These are phyloP conservation scores for Aphelinus atriplicis DNA, from an alignment of 1,140 invertebrate genomes.

Conservation along the genomic window DNA sequence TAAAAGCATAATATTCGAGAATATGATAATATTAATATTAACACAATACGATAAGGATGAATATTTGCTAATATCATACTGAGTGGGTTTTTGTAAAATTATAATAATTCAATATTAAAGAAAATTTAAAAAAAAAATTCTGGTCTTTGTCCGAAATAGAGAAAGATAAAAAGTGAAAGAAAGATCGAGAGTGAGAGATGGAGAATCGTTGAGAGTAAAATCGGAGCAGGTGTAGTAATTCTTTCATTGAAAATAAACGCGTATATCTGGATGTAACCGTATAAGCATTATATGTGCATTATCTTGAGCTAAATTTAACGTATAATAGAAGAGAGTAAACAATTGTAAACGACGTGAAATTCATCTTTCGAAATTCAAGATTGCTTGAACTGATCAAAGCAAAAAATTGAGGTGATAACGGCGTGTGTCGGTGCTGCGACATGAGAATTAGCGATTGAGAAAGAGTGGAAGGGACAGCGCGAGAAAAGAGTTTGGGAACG, in stretches of 20 bases:
- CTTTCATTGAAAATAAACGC: conserved; percentile 31
- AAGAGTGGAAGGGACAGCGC: conserved; percentile 41
- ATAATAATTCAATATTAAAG: conserved; percentile 63
- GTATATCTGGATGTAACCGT: conserved; percentile 35
- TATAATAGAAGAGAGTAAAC: conserved; percentile 9
- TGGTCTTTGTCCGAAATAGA: conserved; percentile 55
- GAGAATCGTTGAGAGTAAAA: conserved; percentile 17
- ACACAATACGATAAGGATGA: conserved; percentile 66
- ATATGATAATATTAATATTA: conserved; percentile 68
- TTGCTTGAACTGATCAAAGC: conserved; percentile 26
- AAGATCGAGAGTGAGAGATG: conserved; percentile 17
- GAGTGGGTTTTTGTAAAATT: conserved; percentile 67
- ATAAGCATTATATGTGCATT: conserved; percentile 22
- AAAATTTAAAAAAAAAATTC: conserved; percentile 50
- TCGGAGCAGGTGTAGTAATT: conserved; percentile 28
- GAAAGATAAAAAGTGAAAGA: conserved; percentile 39
- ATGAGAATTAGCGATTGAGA: conserved; percentile 30
- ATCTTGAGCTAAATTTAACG: conserved; percentile 30
- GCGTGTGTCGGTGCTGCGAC: conserved; percentile 40
- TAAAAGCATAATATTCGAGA: conserved; percentile 67
- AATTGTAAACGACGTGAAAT: conserved; percentile 10
- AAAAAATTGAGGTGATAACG: conserved; percentile 17
- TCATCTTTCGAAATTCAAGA: conserved; percentile 19
- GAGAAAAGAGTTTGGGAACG: conserved; percentile 35
- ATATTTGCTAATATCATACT: conserved; percentile 66